Evolutionary conservation across 2,888 invertebrate genomes (phyloP), one percentile per base, ranked within the genome.

Genomic region (Perizoma flavofasciatum): DNA sequence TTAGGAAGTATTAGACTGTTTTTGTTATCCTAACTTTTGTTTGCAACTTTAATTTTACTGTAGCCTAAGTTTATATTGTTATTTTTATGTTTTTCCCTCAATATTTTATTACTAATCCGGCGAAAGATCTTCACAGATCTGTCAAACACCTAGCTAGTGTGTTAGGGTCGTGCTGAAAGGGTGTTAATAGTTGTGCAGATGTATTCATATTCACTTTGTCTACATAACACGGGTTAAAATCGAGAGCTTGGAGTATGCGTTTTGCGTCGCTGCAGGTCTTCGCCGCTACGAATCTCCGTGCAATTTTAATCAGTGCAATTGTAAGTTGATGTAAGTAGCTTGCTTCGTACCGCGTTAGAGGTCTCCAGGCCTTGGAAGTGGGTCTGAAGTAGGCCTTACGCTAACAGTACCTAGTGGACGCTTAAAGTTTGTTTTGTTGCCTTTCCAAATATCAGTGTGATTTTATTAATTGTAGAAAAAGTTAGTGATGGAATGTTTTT

Each of bases 391-490:
- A 61, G 51, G 49, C 55, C 58, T 48, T 55, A 52, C 77, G 86
- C 86, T 86, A 82, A 87, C 87, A 83, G 83, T 83, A 81, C 79
- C 79, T 86, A 85, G 88, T 85, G 88, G 82, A 87, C 77, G 89
- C 89, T 89, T 88, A 77, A 53, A 78, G 87, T 88, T 87, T 86
- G 85, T 89, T 89, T 87, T 85, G 88, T 89, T 89, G 85, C 87
- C 89, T 90, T 89, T 86, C 85, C 72, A 89, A 89, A 86, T 88
- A 88, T 89, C 86, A 77, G 91, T 89, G 91, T 90, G 90, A 83
- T 87, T 89, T 88, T 78, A 77, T 88, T 88, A 85, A 78, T 79
- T 70, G 79, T 86, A 88, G 74, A 85, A 59, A 79, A 78, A 81
- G 74, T 85, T 86, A 88, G 83, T 80, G 82, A 86, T 85, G 88